phyloP scores from a whole-genome alignment of 2,888 invertebrate genomes.

The Chrysomela aeneicollis region DNA sequence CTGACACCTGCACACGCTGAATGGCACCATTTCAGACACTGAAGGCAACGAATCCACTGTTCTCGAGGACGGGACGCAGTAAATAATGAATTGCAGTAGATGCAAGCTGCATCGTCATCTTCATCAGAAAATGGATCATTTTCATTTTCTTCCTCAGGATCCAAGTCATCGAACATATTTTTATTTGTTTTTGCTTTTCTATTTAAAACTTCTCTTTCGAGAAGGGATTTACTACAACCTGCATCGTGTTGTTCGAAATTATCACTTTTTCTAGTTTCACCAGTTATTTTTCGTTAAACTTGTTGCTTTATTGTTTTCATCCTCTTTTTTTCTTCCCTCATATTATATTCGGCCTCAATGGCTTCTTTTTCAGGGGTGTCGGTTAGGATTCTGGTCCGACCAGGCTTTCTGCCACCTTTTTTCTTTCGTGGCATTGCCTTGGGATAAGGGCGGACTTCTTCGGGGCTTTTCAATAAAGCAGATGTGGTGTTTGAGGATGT shows the following conservation, averaged over 20 bases:
- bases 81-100: conserved; percentile 35
- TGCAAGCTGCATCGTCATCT: conserved; percentile 30
- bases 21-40: conserved; percentile 27
- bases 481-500: conserved; percentile 15
- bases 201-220: conserved; percentile 6
- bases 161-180: conserved; percentile 14
- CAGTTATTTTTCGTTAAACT: conserved; percentile 24
- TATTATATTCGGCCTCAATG: conserved; percentile 25
- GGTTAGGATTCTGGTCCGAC: conserved; percentile 27
- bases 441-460: conserved; percentile 19
- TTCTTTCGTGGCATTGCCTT: conserved; percentile 7
- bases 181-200: conserved; percentile 25
- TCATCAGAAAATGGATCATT: conserved; percentile 27
- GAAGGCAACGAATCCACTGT: conserved; percentile 24
- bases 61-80: conserved; percentile 26
- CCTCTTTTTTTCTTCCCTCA: conserved; percentile 18
- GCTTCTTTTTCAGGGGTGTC: conserved; percentile 26
- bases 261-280: conserved; percentile 21
- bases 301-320: conserved; percentile 19
- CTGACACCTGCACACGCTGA: conserved; percentile 21
- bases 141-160: conserved; percentile 25
- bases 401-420: conserved; percentile 19
- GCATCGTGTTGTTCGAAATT: conserved; percentile 6
- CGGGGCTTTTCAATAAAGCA: conserved; percentile 20
- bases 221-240: conserved; percentile 8